Evolutionary conservation across 2,113 vertebrate species (phyloP), one percentile per base, ranked within the genome.

Genomic region (Anarhynchus alexandrinus): DNA sequence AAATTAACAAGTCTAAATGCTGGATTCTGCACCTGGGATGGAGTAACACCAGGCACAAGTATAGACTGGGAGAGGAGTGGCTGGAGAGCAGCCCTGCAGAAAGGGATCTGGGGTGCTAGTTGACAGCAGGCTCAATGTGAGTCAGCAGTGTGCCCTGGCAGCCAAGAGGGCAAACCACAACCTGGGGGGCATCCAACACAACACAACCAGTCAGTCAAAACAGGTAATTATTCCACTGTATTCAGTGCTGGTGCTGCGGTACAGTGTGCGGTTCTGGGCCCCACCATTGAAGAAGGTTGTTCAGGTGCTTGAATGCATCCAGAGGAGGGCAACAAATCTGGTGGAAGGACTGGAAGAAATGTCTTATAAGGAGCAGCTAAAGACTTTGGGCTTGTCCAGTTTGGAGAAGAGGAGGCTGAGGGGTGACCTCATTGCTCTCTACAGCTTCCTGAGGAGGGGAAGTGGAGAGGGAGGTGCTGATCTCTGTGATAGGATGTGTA

Each of bases 221-320:
- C 34, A 54, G 14, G 9, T 43, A 10, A 57, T 54, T 54, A 9
- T 55, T 19, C 10, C 3, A 0, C 26, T 27, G 12, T 51, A 12
- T 66, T 51, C 21, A 65, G 29, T 6, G 2, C 6, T 36, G 17
- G 8, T 61, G n/a, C 0, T 0, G 30, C 18, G 82, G 47, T 32
- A 12, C n/a, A 55, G 14, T 55, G 11, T 55, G 40, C 27, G 32
- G 52, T 57, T 89, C 45, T 71, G 23, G 20, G n/a, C 16, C 27
- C 12, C 45, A 23, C 27, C 10, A 11, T 40, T 54, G 32, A 43
- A 51, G 29, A 27, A 61, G 19, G 34, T 16, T 26, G 11, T 82
- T 43, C 9, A 36, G 36, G 14, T 40, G 9, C 29, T 57, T 34
- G 12, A 29, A 72, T 21, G 25, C 4, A 7, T 51, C 29, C 21